Evolutionary conservation across 2,888 invertebrate genomes (phyloP).

Genomic region (Diaperis boleti): DNA sequence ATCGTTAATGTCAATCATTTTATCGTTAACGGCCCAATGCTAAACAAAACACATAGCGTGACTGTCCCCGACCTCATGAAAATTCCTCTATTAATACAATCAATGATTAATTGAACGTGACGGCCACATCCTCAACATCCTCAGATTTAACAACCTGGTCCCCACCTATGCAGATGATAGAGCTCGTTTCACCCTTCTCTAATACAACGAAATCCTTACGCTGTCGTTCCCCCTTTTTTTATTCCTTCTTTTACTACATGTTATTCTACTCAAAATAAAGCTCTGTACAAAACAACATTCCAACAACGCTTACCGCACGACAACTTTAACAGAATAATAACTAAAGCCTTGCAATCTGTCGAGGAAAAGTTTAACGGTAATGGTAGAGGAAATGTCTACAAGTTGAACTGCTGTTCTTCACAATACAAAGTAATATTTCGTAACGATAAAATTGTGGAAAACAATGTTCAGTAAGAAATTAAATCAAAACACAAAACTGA

Average conservation of each 20-base stretch:
- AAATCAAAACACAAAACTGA: too few species aligned
- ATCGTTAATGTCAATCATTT: conserved; percentile 66
- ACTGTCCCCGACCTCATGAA: too few species aligned
- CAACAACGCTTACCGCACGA: conserved; percentile 17
- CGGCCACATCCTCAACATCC: not conserved
- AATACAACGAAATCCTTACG: conserved; percentile 16
- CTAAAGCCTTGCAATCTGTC: conserved; percentile 12
- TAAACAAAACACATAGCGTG: conserved; percentile 57
- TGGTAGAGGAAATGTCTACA: conserved; percentile 1
- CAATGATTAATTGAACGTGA: not conserved
- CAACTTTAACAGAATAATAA: conserved; percentile 16
- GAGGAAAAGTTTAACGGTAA: conserved; percentile 10
- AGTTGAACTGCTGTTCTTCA: not conserved
- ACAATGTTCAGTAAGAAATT: too few species aligned
- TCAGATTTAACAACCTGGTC: not conserved
- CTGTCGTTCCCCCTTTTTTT: conserved; percentile 21
- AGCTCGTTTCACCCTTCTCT: conserved; percentile 5
- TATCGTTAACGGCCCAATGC: conserved; percentile 58
- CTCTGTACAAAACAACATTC: conserved; percentile 22
- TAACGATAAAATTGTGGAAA: not conserved
- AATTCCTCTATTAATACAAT: not conserved
- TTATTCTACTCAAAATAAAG: conserved; percentile 28
- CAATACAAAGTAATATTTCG: not conserved
- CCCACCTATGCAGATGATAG: conserved; percentile 14
- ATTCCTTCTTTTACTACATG: conserved; percentile 27